A percentile compares a stretch with the other conserved stretches of the same genome.
Evolutionary conservation across 2,113 vertebrate species (phyloP).

Genomic region (Rhea americana): DNA sequence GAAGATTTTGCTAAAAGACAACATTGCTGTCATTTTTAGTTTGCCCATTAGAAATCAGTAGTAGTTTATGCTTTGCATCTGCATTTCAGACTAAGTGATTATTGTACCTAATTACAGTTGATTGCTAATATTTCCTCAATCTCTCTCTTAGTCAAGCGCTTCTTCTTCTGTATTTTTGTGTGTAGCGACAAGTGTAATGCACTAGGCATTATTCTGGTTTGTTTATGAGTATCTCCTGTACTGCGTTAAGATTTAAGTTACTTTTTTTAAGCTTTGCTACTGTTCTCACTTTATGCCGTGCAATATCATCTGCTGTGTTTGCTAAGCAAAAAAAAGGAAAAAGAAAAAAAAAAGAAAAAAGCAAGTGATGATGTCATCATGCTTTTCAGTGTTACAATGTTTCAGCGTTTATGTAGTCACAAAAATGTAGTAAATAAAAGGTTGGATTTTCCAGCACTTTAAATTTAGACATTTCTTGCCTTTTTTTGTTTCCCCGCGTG

Average conservation of each 20-base stretch:
- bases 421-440: conserved; percentile 97
- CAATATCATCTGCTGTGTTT: conserved; percentile 99
- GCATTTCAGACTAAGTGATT: conserved; percentile 82
- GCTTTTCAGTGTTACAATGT: conserved; percentile 98
- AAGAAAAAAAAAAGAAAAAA: conserved; percentile 75
- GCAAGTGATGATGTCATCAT: conserved; percentile 95
- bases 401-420: conserved; percentile 98
- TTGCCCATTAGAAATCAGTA: conserved; percentile 79
- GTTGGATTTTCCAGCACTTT: conserved; percentile 97
- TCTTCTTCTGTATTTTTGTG: conserved; percentile 82
- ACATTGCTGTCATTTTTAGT: conserved; percentile 70
- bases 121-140: conserved; percentile 77
- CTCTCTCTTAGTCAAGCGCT: conserved; percentile 77
- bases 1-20: conserved; percentile 83
- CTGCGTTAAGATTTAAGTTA: conserved; percentile 80
- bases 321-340: conserved; percentile 86
- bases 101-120: conserved; percentile 77
- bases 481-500: conserved; percentile 38
- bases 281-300: conserved; percentile 93
- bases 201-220: conserved; percentile 84
- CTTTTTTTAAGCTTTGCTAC: conserved; percentile 85
- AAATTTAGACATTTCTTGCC: conserved; percentile 80
- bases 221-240: conserved; percentile 83
- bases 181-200: conserved; percentile 77
- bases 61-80: conserved; percentile 82